Conservation (phyloP, 1,140 invertebrate genomes). For the Drosophila pallidifrons region DNA sequence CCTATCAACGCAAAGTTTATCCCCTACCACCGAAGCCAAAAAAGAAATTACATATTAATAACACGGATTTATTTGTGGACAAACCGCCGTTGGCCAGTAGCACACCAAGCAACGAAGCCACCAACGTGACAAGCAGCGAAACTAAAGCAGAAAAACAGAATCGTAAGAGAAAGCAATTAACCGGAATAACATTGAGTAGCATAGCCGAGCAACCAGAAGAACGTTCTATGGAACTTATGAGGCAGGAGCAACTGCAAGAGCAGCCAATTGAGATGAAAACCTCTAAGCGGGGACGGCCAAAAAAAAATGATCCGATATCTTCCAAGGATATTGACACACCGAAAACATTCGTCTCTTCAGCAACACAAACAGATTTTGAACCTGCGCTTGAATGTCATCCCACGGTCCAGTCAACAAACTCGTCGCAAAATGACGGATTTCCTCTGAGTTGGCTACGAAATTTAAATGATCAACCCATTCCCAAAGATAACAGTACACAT, state of each 20-base stretch:
- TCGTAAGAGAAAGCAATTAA: background rate
- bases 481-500: background rate
- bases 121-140: background rate
- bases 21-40: background rate
- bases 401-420: background rate
- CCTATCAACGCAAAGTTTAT: background rate
- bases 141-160: background rate
- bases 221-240: background rate
- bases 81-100: conserved; percentile 27
- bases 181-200: conserved; percentile 13
- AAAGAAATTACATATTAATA: background rate
- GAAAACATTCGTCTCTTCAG: too few relatives aligned
- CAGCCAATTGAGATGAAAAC: background rate
- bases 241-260: background rate
- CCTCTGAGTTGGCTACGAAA: conserved; percentile 15
- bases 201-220: conserved; percentile 9
- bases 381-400: background rate
- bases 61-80: background rate
- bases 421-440: background rate
- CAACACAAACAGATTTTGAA: background rate
- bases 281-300: background rate
- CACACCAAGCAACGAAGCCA: conserved; percentile 14
- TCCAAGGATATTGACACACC: too few relatives aligned
- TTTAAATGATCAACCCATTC: background rate
- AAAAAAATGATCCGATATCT: background rate